Percentiles rank a stretch among this genome's conserved stretches.
These are phyloP conservation scores for Temnothorax rugatulus DNA, from an alignment of 2,888 invertebrate species.

Conservation along the genomic window DNA sequence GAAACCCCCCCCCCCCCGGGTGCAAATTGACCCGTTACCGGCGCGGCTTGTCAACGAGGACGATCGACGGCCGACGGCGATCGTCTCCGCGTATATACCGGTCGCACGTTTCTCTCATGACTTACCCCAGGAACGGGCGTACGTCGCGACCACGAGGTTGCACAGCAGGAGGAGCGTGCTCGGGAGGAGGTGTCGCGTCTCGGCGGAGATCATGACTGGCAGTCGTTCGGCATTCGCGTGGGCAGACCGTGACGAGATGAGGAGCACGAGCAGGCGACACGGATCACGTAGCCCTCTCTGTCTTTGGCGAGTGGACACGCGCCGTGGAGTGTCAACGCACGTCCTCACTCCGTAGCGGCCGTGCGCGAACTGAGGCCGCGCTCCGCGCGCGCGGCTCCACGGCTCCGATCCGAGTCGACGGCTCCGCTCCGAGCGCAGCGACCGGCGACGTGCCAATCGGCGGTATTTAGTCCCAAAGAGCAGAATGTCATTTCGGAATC, in stretches of 20 bases:
- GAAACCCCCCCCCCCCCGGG: background rate
- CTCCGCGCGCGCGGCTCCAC: constrained; percentile 52
- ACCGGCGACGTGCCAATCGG: constrained; percentile 9
- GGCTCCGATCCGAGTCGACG: background rate
- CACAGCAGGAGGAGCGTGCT: constrained; percentile 65
- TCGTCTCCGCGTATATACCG: too few species aligned
- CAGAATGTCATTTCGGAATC: constrained; percentile 9
- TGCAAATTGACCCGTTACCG: background rate
- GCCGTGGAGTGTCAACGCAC: constrained; percentile 24
- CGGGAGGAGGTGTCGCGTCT: constrained; percentile 66
- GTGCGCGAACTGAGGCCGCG: constrained; percentile 74
- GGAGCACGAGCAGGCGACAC: background rate
- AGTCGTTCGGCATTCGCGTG: constrained; percentile 68
- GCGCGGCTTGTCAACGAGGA: constrained; percentile 3
- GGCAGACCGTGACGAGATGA: constrained; percentile 4
- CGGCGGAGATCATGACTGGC: constrained; percentile 74
- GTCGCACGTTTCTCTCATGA: constrained; percentile 39
- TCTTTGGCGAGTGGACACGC: background rate
- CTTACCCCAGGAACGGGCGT: constrained; percentile 83
- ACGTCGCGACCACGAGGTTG: constrained; percentile 65
- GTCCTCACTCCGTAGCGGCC: constrained; percentile 66
- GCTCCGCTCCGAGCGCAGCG: background rate
- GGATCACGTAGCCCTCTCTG: constrained; percentile 20
- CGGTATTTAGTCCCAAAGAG: background rate
- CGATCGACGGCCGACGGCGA: background rate